These are phyloP conservation scores for Episyrphus balteatus DNA, from an alignment of 1,140 invertebrate genomes.

Conservation along the genomic window DNA sequence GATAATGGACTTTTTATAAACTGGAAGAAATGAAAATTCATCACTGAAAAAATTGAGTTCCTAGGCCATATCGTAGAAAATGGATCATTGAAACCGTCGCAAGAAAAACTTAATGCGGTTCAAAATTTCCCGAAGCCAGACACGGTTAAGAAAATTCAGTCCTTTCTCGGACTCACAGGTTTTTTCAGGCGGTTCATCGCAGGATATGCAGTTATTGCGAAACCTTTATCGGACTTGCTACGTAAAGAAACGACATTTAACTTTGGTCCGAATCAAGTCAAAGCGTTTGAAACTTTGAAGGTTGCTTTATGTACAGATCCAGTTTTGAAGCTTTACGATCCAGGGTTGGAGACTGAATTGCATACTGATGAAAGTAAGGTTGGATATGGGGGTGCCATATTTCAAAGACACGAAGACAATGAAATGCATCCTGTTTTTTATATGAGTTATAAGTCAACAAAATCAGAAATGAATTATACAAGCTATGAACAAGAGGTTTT, in stretches of 20 bases:
- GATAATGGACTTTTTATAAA: slow-evolving; percentile 31
- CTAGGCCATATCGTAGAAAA: slow-evolving; percentile 21
- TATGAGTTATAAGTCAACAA: slow-evolving; percentile 32
- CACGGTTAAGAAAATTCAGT: slow-evolving; percentile 12
- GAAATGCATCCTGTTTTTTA: slow-evolving; percentile 37
- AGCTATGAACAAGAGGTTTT: slow-evolving; percentile 36
- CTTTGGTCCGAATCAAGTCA: no score
- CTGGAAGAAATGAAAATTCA: slow-evolving; percentile 32
- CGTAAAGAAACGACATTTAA: slow-evolving; percentile 6
- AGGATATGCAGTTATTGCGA: no score
- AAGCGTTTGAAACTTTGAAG: slow-evolving; percentile 3
- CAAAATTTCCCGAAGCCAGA: slow-evolving; percentile 10
- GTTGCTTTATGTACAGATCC: slow-evolving; percentile 14
- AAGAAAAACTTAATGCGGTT: slow-evolving; percentile 21
- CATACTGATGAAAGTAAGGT: slow-evolving; percentile 28
- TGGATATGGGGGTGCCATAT: slow-evolving; percentile 22
- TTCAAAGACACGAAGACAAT: slow-evolving; percentile 25
- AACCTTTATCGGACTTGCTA: slow-evolving; percentile 19
- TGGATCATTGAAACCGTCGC: slow-evolving; percentile 17
- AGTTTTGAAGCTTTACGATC: slow-evolving; percentile 28
- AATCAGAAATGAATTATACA: slow-evolving; percentile 23
- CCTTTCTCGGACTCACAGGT: no score
- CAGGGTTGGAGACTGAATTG: slow-evolving; percentile 21
- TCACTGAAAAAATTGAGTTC: slow-evolving; percentile 21
- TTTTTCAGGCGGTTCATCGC: no score